A percentile compares a stretch with the other conserved stretches of the same genome.
phyloP scores from a whole-genome alignment of 92 coral and sea anemone genomes.

The Virgularia gustaviana region DNA sequence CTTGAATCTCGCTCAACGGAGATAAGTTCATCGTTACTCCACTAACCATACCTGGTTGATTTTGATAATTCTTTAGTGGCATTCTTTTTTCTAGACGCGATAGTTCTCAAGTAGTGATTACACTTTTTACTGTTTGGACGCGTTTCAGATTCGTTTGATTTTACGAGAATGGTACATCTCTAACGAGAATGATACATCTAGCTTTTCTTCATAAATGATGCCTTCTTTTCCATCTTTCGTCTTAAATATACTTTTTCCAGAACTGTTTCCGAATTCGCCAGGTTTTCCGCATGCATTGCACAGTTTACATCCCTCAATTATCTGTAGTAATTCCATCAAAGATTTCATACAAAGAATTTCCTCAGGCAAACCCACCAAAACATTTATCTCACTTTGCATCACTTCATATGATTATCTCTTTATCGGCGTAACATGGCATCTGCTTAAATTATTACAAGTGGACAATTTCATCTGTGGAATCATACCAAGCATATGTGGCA shows the following conservation, averaged over 20 bases:
- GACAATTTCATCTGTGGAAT: background rate
- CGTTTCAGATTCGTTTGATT: background rate
- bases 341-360: background rate
- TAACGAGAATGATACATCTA: background rate
- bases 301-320: slow-evolving; percentile 2
- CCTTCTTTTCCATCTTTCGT: background rate
- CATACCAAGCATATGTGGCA: background rate
- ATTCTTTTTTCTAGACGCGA: slow-evolving; percentile 22
- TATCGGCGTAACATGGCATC: background rate
- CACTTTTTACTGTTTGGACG: slow-evolving; percentile 28
- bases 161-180: background rate
- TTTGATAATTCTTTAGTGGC: too few relatives aligned
- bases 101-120: slow-evolving; percentile 36
- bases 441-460: background rate
- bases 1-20: background rate
- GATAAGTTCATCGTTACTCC: background rate
- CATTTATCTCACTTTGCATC: background rate
- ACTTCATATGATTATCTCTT: background rate
- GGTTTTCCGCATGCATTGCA: slow-evolving; percentile 5
- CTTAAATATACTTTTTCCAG: background rate
- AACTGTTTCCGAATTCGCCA: background rate
- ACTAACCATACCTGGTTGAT: too few relatives aligned
- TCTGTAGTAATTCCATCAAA: background rate
- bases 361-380: background rate
- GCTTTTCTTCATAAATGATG: background rate